Evolutionary conservation across 2,113 vertebrate species (phyloP), one percentile per base, ranked within the genome.

Genomic region (Catagonus wagneri): DNA sequence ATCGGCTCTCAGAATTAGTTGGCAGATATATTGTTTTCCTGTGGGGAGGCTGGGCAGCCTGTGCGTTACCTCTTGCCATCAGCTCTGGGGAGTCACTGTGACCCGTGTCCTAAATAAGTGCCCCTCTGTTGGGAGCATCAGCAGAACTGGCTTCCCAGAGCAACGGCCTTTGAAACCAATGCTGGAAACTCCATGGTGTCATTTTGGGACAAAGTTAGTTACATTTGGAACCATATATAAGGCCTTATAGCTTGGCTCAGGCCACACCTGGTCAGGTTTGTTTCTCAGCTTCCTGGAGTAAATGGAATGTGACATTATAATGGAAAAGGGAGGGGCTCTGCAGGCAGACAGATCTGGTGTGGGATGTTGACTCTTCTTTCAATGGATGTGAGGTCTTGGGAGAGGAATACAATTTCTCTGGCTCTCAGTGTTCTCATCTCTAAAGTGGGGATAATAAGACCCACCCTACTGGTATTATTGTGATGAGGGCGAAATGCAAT

Each of bases 211-310:
- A 81, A n/a, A 10, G 44, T 63, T 0, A 0, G 54, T 76, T 58
- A 90, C 63, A 36, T 20, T 68, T 14, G 15, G 88, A 69, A 52
- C 16, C 88, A 74, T 4, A 32, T 66, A 58, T n/a, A 87, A 76
- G 36, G 34, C 14, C 65, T 91, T 34, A 13, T 4, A 63, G 66
- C 10, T 66, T 90, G 76, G 9, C 29, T 92, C 10, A 92, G 97
- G 52, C 6, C 80, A 39, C 12, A 44, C 10, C 22, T n/a, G n/a
- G 29, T 69, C 58, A 90, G 39, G 76, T 89, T 88, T 60, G 71
- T 36, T 96, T 88, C 39, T 90, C 56, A 61, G 71, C 12, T 92
- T 93, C 76, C 78, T 79, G 58, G 60, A 92, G 50, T 86, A 61
- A 54, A 50, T 63, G 19, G 15, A 85, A 44, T 6, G 9, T 79